Evolutionary conservation across 1,140 invertebrate species (phyloP).

Genomic region (Polypedilum pembai): DNA sequence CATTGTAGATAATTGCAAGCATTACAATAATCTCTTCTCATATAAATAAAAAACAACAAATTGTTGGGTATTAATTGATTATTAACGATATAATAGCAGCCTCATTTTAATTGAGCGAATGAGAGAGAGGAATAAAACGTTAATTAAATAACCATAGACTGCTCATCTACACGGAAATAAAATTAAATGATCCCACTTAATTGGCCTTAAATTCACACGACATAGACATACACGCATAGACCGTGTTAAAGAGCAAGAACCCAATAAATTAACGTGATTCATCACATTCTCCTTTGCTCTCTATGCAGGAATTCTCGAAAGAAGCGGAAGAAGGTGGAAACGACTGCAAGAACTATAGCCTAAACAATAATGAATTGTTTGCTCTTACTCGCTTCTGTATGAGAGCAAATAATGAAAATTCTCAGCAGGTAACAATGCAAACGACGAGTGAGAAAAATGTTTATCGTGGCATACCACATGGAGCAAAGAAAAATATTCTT

Average conservation of each 20-base stretch:
- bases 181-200: slow-evolving; percentile 13
- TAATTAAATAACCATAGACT: background rate
- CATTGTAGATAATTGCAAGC: no score
- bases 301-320: background rate
- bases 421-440: background rate
- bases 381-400: background rate
- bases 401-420: background rate
- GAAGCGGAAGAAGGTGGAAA: slow-evolving; percentile 1
- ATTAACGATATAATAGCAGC: background rate
- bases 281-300: background rate
- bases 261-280: slow-evolving; percentile 12
- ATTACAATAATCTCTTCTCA: no score
- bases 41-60: no score
- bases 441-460: no score
- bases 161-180: background rate
- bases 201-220: slow-evolving; percentile 9
- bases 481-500: background rate
- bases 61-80: no score
- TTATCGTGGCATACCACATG: background rate
- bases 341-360: background rate
- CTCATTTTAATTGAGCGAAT: background rate
- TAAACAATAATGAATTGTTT: background rate
- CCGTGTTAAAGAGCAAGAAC: background rate
- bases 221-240: background rate
- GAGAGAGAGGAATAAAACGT: background rate